These are phyloP conservation scores for Protula sp. DNA, from an alignment of 2,888 invertebrate genomes.

Conservation along the genomic window DNA sequence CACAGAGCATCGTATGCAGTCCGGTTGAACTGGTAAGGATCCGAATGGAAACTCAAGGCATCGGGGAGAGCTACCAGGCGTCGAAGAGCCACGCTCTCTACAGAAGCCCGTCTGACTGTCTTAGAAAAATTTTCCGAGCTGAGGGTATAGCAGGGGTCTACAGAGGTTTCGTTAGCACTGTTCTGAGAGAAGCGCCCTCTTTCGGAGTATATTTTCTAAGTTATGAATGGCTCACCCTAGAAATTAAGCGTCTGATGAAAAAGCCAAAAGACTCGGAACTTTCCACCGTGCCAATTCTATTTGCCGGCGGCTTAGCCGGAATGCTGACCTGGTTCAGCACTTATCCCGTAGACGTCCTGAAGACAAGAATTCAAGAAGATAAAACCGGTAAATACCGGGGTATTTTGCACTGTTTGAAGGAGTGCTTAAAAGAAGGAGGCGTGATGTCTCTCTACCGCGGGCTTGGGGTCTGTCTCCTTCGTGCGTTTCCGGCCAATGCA, in stretches of 20 bases:
- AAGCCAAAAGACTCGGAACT: too few relatives aligned
- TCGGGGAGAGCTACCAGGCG: constrained; percentile 8
- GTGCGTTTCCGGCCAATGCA: constrained; percentile 90
- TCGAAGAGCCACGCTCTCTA: constrained; percentile 57
- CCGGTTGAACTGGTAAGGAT: constrained; percentile 91
- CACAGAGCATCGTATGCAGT: constrained; percentile 77
- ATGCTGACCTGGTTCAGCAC: constrained; percentile 76
- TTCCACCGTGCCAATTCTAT: constrained; percentile 58
- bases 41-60: constrained; percentile 67
- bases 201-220: constrained; percentile 80
- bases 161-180: constrained; percentile 58
- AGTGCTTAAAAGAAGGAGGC: constrained; percentile 68
- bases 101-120: constrained; percentile 69
- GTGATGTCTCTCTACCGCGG: constrained; percentile 69
- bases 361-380: constrained; percentile 73
- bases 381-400: constrained; percentile 60
- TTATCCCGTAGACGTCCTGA: constrained; percentile 86
- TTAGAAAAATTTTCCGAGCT: constrained; percentile 62
- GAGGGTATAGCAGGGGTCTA: constrained; percentile 59
- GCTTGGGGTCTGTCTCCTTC: constrained; percentile 69
- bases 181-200: constrained; percentile 70
- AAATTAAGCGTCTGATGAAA: constrained; percentile 1
- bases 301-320: constrained; percentile 79
- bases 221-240: constrained; percentile 65
- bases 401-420: constrained; percentile 68